Evolutionary conservation across 2,113 vertebrate genomes (phyloP).

Genomic region (Felis catus): DNA sequence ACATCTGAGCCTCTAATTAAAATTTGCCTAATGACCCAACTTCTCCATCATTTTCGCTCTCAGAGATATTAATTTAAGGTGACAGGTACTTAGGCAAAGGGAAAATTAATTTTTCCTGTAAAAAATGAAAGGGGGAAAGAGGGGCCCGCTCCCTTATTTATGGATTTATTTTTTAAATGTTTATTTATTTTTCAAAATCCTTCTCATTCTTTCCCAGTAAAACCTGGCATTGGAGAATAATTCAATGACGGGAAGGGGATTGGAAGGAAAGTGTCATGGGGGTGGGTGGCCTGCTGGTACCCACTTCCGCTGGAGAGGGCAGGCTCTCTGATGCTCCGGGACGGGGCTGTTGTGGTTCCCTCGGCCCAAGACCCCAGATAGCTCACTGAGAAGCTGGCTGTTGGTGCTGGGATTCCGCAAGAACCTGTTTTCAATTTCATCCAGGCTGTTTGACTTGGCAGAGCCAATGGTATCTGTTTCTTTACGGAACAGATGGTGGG

Average conservation of each 20-base stretch:
- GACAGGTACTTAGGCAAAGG: conserved; percentile 84
- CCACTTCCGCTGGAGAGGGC: no score
- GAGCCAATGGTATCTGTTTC: neutral
- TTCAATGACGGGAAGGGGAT: neutral
- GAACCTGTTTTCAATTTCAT: neutral
- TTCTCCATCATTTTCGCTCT: conserved; percentile 84
- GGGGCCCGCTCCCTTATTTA: conserved; percentile 57
- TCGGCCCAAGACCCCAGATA: neutral
- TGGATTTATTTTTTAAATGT: conserved; percentile 54
- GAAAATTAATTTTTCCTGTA: conserved; percentile 85
- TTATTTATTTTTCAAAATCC: conserved; percentile 62
- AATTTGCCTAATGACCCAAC: conserved; percentile 89
- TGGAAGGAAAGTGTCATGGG: neutral
- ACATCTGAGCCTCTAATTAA: conserved; percentile 88
- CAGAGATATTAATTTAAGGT: conserved; percentile 84
- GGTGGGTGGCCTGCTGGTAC: neutral
- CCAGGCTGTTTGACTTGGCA: conserved; percentile 32
- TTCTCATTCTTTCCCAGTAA: conserved; percentile 31
- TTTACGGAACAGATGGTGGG: conserved; percentile 36
- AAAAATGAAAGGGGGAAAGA: conserved; percentile 75
- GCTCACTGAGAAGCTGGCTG: neutral
- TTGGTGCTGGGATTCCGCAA: neutral
- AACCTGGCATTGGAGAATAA: neutral
- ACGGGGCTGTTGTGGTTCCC: neutral
- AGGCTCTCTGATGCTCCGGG: fast-evolving